These are phyloP conservation scores for Acronicta aceris DNA, from an alignment of 2,888 invertebrate genomes.

Conservation along the genomic window DNA sequence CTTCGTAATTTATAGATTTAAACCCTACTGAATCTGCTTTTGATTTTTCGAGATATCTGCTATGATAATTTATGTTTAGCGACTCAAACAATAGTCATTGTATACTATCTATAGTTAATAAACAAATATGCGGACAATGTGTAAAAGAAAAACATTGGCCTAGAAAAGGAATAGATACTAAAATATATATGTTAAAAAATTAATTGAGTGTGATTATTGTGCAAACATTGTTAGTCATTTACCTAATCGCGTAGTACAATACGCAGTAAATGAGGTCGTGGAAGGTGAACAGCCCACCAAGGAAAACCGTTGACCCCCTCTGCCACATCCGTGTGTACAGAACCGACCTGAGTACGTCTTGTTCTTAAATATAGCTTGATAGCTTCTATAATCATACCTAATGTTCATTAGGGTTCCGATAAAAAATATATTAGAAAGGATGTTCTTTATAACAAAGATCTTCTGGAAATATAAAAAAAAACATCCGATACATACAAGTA, in stretches of 20 bases:
- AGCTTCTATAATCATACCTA: slow-evolving; percentile 26
- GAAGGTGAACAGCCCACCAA: slow-evolving; percentile 87
- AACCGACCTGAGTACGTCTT: slow-evolving; percentile 29
- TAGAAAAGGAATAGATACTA: slow-evolving; percentile 8
- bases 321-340: slow-evolving; percentile 75
- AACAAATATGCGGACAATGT: slow-evolving; percentile 41
- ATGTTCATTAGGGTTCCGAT: slow-evolving; percentile 1
- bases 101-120: slow-evolving; percentile 41
- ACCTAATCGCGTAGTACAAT: slow-evolving; percentile 65
- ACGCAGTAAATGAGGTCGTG: slow-evolving; percentile 72
- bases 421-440: no score
- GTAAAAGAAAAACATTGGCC: slow-evolving; percentile 40
- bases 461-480: no score
- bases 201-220: slow-evolving; percentile 32
- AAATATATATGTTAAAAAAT: slow-evolving; percentile 20
- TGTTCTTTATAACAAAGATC: not conserved
- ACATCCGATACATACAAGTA: no score
- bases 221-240: slow-evolving; percentile 52
- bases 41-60: slow-evolving; percentile 18
- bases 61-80: slow-evolving; percentile 16
- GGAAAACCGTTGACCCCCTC: slow-evolving; percentile 85
- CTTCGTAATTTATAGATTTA: no score
- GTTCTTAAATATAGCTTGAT: slow-evolving; percentile 26
- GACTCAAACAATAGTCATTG: slow-evolving; percentile 47
- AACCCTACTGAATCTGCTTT: not conserved